These are phyloP conservation scores for Drosophila birchii DNA, from an alignment of 2,888 invertebrate genomes.

Conservation along the genomic window DNA sequence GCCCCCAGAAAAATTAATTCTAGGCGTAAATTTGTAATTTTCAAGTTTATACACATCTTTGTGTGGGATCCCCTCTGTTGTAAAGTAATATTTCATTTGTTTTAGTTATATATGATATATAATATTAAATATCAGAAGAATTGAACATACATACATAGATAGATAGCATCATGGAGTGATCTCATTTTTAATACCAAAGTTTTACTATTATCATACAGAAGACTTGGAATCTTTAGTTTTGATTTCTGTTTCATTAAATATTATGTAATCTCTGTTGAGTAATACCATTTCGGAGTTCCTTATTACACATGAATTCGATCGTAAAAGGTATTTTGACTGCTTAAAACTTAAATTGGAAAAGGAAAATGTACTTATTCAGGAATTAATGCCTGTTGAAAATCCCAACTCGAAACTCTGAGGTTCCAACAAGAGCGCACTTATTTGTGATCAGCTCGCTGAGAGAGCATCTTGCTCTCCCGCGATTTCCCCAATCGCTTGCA, in stretches of 20 bases:
- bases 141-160: neutral
- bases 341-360: neutral
- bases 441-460: slow-evolving; percentile 12
- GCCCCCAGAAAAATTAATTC: no score
- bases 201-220: neutral
- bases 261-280: neutral
- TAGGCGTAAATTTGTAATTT: neutral
- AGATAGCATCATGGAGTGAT: slow-evolving; percentile 3
- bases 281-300: neutral
- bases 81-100: neutral
- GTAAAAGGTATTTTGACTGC: slow-evolving; percentile 1
- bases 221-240: neutral
- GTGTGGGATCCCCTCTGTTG: neutral
- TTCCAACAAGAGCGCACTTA: slow-evolving; percentile 8
- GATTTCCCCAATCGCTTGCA: slow-evolving; percentile 8
- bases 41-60: neutral
- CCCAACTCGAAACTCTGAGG: slow-evolving; percentile 9
- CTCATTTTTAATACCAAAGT: slow-evolving; percentile 10
- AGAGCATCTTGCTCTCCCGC: neutral
- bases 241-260: no score
- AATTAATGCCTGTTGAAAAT: neutral
- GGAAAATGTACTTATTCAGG: neutral
- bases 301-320: neutral
- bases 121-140: slow-evolving; percentile 2
- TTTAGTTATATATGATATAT: neutral